These are phyloP conservation scores for Coelopa frigida DNA, from an alignment of 1,140 invertebrate genomes.

Conservation along the genomic window DNA sequence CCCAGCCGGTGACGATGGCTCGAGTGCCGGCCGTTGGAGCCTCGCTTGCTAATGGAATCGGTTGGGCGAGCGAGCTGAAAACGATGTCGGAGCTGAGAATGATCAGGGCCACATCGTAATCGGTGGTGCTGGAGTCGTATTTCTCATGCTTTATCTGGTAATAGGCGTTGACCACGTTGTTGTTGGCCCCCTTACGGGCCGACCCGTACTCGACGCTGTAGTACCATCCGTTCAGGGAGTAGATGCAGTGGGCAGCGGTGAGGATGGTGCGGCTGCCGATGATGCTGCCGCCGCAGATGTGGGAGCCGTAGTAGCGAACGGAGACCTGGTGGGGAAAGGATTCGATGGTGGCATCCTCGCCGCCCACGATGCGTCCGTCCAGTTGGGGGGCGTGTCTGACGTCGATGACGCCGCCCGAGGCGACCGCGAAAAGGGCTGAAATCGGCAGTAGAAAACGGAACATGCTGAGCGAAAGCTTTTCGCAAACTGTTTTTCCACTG, in stretches of 20 bases:
- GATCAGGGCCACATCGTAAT: slow-evolving; percentile 13
- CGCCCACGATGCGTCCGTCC: slow-evolving; percentile 19
- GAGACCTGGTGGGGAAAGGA: slow-evolving; percentile 18
- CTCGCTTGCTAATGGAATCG: slow-evolving; percentile 5
- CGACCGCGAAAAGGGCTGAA: no score
- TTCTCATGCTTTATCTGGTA: slow-evolving; percentile 2
- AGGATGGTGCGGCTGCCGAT: slow-evolving; percentile 46
- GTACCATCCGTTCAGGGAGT: neutral
- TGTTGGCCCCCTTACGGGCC: slow-evolving; percentile 6
- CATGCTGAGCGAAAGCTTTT: no score
- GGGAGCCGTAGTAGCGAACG: neutral
- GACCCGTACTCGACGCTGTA: slow-evolving; percentile 10
- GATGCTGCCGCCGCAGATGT: slow-evolving; percentile 47
- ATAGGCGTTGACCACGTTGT: neutral
- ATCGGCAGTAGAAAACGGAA: no score
- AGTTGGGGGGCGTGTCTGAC: neutral
- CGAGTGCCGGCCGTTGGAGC: neutral
- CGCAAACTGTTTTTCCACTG: no score
- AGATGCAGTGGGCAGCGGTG: slow-evolving; percentile 51
- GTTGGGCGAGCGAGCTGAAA: neutral
- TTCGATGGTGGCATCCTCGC: slow-evolving; percentile 13
- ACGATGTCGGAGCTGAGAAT: neutral
- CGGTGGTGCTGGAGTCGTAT: slow-evolving; percentile 2
- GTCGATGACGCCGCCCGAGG: no score
- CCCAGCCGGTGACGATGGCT: slow-evolving; percentile 16